Conservation (phyloP, 1,140 invertebrate species). For the Harpegnathos saltator region DNA sequence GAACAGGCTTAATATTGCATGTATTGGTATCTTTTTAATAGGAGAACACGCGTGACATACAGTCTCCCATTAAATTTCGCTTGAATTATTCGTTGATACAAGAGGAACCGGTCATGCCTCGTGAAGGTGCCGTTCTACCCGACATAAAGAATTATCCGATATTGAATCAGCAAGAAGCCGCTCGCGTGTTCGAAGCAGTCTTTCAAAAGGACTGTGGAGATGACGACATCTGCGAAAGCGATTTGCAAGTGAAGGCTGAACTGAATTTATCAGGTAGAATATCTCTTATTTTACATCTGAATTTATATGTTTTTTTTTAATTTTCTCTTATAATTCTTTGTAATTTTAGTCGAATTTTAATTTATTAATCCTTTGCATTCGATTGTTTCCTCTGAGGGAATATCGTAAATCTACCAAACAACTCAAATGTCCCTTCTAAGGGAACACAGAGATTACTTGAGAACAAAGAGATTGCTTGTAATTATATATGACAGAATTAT, state of each 20-base stretch:
- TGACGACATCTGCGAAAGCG: constrained; percentile 95
- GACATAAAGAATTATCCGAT: constrained; percentile 94
- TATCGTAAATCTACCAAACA: too few species aligned
- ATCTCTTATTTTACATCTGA: neutral
- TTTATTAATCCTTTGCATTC: too few species aligned
- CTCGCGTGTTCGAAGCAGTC: constrained; percentile 92
- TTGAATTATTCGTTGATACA: constrained; percentile 94
- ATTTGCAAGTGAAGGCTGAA: constrained; percentile 90
- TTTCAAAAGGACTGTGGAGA: constrained; percentile 97
- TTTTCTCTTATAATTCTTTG: neutral
- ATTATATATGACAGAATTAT: too few species aligned
- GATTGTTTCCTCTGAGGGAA: too few species aligned
- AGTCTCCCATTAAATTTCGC: constrained; percentile 94
- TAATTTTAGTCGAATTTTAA: constrained; percentile 28
- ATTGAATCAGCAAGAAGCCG: constrained; percentile 94
- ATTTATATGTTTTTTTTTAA: neutral
- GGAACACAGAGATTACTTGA: too few species aligned
- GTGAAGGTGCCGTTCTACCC: constrained; percentile 87
- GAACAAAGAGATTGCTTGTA: too few species aligned
- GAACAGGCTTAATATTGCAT: too few species aligned
- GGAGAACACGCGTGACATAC: constrained; percentile 93
- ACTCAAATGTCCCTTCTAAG: too few species aligned
- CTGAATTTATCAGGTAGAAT: constrained; percentile 87
- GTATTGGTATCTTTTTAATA: too few species aligned
- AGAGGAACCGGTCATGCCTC: constrained; percentile 87